Evolutionary conservation across 2,888 invertebrate genomes (phyloP).

Genomic region (Neoascia interrupta): DNA sequence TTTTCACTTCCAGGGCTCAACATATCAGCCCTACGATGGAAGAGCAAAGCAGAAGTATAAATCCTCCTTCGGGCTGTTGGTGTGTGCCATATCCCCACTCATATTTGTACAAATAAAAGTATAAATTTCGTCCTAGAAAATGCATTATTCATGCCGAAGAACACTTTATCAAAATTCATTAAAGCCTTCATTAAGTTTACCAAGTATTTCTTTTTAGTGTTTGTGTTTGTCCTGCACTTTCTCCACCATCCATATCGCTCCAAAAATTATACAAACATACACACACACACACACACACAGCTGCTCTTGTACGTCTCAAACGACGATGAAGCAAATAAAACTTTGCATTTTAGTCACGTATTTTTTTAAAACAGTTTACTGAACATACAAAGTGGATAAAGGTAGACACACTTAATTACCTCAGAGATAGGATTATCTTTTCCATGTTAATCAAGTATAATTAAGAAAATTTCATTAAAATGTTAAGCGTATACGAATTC

Average conservation of each 20-base stretch:
- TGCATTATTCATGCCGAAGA: slow-evolving; percentile 67
- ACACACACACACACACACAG: background rate
- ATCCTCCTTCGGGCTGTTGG: background rate
- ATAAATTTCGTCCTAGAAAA: slow-evolving; percentile 59
- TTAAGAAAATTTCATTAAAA: slow-evolving; percentile 73
- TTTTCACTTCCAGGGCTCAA: slow-evolving; percentile 41
- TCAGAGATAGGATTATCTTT: slow-evolving; percentile 72
- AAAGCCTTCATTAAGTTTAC: slow-evolving; percentile 67
- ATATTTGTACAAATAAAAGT: slow-evolving; percentile 63
- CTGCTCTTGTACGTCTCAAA: background rate
- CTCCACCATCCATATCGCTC: background rate
- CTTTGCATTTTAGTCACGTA: slow-evolving; percentile 72
- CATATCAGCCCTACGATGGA: slow-evolving; percentile 1
- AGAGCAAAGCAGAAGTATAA: background rate
- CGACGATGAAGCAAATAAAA: slow-evolving; percentile 51
- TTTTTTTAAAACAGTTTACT: slow-evolving; percentile 70
- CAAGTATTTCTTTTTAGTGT: slow-evolving; percentile 65
- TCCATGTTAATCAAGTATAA: slow-evolving; percentile 73
- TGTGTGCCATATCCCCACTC: slow-evolving; percentile 3
- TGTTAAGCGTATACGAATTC: slow-evolving; percentile 72
- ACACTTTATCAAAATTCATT: slow-evolving; percentile 68
- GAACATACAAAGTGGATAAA: slow-evolving; percentile 68
- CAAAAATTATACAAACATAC: background rate
- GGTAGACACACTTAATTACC: slow-evolving; percentile 72
- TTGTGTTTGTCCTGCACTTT: slow-evolving; percentile 62